Base-by-base conservation (phyloP, 2,113 vertebrate genomes). In the Hirundichthys speculiger region DNA sequence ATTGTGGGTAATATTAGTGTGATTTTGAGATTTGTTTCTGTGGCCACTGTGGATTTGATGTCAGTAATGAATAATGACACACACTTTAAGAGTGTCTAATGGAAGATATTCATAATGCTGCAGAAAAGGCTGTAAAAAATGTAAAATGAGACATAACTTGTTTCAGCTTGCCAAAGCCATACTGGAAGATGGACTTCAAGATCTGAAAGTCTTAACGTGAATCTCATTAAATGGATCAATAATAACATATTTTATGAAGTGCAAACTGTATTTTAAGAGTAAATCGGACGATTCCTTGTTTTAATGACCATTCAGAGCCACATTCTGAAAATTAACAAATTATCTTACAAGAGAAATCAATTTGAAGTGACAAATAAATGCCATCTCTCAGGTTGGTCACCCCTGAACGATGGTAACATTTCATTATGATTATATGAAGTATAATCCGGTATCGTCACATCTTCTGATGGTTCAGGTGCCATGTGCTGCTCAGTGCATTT, bases 1-100 rank as follows among this genome's bases (percentile, higher is more conserved):
- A 42, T 69, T 60, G 58, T 24, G 49, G 69, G 16, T 45, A 47
- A 68, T 69, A 13, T 51, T 41, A 61, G 49, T 42, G 58, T n/a
- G n/a, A n/a, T n/a, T n/a, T 27, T 62, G 48, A 41, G 50, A 57
- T 41, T 13, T 14, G 21, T 13, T 69, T 58, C 52, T 50, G 62
- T 58, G 41, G 57, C 24, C 14, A 18, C 48, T 43, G 47, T 41
- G 51, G 64, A 57, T 50, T 24, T 56, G 41, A 56, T 48, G 41
- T 18, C 46, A 24, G 24, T 18, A 30, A 39, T 61, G 53, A 50
- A 55, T 54, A 61, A 73, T 42, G 56, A 66, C 49, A 56, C 56
- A 48, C 6, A 41, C 41, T 66, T 66, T 52, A 11, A 41, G 19
- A 13, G 15, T 16, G 22, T 41, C 12, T 63, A 19, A 9, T 19